phyloP scores from a whole-genome alignment of 1,140 invertebrate species.

The Acromyrmex charruanus region DNA sequence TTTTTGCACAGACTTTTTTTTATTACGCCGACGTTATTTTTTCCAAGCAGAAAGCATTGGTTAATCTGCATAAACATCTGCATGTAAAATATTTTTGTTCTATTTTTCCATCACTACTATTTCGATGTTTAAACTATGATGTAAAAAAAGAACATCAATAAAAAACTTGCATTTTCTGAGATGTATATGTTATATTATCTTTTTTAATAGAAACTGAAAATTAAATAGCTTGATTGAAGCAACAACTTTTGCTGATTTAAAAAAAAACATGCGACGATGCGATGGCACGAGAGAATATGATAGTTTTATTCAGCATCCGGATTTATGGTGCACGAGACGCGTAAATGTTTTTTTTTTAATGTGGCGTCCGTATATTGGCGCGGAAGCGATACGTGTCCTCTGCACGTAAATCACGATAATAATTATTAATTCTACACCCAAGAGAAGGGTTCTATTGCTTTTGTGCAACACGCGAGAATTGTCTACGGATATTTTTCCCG shows the following conservation, averaged over 20 bases:
- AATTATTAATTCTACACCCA: slow-evolving; percentile 11
- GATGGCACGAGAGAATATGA: slow-evolving; percentile 6
- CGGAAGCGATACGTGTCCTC: not conserved
- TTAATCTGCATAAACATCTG: not conserved
- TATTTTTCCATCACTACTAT: not conserved
- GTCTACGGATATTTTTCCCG: slow-evolving; percentile 1
- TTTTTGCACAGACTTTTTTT: not conserved
- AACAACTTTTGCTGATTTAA: not conserved
- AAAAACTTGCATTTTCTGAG: not conserved
- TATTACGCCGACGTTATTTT: not conserved
- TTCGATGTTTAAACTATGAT: not conserved
- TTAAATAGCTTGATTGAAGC: not conserved
- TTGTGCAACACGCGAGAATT: slow-evolving; percentile 17
- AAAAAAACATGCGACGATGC: not conserved
- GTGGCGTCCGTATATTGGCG: not conserved
- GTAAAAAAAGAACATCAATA: not conserved
- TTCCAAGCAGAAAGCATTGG: not conserved
- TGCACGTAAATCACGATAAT: slow-evolving; percentile 18
- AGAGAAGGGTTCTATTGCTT: not conserved
- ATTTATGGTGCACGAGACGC: slow-evolving; percentile 11
- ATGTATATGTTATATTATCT: not conserved
- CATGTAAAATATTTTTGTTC: not conserved
- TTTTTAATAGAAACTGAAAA: not conserved
- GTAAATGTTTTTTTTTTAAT: slow-evolving; percentile 16
- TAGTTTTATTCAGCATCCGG: slow-evolving; percentile 20